Evolutionary conservation across 2,888 invertebrate genomes (phyloP).

Genomic region (Caenorhabditis virilis): DNA sequence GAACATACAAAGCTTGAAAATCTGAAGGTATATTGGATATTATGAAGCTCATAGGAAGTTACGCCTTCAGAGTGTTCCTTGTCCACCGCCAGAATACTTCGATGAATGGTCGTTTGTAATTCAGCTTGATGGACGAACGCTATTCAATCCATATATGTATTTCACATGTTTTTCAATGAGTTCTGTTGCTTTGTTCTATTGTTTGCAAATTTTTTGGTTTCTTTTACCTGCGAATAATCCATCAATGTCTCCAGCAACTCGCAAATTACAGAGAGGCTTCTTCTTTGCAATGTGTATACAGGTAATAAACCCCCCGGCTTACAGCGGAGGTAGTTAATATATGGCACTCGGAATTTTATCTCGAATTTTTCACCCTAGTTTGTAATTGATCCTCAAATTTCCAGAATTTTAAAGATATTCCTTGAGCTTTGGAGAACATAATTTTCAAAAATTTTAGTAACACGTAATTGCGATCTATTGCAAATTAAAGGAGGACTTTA

Average conservation of each 20-base stretch:
- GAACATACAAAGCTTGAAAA: background rate
- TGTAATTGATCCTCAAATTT: too few species aligned
- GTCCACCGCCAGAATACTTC: slow-evolving; percentile 12
- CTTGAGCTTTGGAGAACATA: too few species aligned
- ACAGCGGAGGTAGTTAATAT: too few species aligned
- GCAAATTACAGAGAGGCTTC: slow-evolving; percentile 13
- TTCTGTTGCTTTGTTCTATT: slow-evolving; percentile 2
- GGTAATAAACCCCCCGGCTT: too few species aligned
- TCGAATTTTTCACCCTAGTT: too few species aligned
- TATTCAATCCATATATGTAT: slow-evolving; percentile 31
- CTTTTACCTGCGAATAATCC: slow-evolving; percentile 11
- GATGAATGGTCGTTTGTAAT: background rate
- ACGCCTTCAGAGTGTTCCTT: slow-evolving; percentile 6
- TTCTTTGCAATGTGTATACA: slow-evolving; percentile 17
- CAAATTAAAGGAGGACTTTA: too few species aligned
- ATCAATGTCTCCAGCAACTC: slow-evolving; percentile 9
- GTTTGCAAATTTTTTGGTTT: slow-evolving; percentile 9
- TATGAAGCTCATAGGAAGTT: background rate
- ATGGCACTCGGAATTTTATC: too few species aligned
- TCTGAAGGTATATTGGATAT: background rate
- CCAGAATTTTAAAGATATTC: too few species aligned
- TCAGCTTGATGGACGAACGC: slow-evolving; percentile 11
- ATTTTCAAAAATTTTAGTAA: too few species aligned
- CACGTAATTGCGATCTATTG: too few species aligned
- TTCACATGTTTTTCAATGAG: slow-evolving; percentile 6